A percentile compares a stretch with the other conserved stretches of the same genome.
Conservation (phyloP, 2,888 invertebrate species). For the Taphrorychus bicolor region DNA sequence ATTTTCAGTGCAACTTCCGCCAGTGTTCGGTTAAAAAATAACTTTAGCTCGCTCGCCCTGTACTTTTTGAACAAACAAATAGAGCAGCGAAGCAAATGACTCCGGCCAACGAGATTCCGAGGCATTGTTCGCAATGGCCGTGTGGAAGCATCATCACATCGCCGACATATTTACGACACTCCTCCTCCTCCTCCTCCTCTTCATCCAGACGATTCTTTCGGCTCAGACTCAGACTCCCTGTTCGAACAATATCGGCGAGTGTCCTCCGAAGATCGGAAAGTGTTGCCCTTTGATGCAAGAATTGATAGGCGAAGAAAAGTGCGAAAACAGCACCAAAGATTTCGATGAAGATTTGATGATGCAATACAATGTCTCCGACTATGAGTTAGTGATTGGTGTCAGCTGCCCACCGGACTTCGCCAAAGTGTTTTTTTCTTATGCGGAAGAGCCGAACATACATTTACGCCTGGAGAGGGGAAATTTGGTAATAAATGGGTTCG, state of each 20-base stretch:
- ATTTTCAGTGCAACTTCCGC: too few relatives aligned
- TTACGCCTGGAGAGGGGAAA: not conserved
- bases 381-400: not conserved
- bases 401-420: not conserved
- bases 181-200: not conserved
- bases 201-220: not conserved
- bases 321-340: not conserved
- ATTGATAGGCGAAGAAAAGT: not conserved
- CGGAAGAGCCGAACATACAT: not conserved
- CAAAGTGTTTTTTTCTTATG: not conserved
- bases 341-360: not conserved
- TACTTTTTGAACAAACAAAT: conserved; percentile 28
- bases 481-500: not conserved
- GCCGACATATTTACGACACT: not conserved
- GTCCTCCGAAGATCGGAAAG: not conserved
- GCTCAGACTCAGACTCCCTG: too few relatives aligned
- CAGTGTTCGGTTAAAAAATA: conserved; percentile 6
- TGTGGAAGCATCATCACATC: conserved; percentile 25
- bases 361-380: not conserved
- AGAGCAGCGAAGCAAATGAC: conserved; percentile 10
- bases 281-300: not conserved
- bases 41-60: conserved; percentile 17
- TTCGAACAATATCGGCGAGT: too few relatives aligned
- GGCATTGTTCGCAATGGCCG: conserved; percentile 26
- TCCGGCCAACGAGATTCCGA: conserved; percentile 11